Evolutionary conservation across 2,797 vertebrate genomes (phyloP).

Genomic region (Hapalemur alaotrensis): DNA sequence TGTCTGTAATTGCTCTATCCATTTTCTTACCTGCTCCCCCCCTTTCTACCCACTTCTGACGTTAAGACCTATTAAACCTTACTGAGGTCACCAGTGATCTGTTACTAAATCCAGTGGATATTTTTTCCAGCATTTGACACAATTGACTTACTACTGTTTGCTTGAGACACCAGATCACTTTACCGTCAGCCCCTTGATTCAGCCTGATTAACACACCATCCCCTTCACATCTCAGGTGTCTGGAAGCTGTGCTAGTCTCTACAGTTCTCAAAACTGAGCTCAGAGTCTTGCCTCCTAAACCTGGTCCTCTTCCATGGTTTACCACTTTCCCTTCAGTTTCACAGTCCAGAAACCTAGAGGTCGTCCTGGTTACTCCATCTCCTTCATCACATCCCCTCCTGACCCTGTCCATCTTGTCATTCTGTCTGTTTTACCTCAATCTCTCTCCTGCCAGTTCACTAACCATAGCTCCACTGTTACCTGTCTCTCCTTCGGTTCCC

Average conservation of each 20-base stretch:
- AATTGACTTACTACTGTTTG: neutral
- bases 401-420: neutral
- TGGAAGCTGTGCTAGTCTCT: neutral
- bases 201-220: neutral
- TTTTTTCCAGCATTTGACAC: slow-evolving; percentile 31
- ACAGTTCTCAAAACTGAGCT: neutral
- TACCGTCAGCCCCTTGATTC: neutral
- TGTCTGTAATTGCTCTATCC: neutral
- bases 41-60: neutral
- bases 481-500: neutral
- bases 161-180: neutral
- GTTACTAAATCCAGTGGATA: neutral
- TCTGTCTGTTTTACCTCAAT: neutral
- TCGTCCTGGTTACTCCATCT: neutral
- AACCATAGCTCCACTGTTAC: neutral
- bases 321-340: neutral
- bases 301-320: neutral
- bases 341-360: neutral
- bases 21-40: neutral
- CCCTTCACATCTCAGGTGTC: neutral
- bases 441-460: neutral
- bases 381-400: neutral
- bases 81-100: neutral
- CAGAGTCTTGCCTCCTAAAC: neutral
- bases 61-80: neutral